A percentile compares a stretch with the other conserved stretches of the same genome.
These are phyloP conservation scores for Paracentrotus lividus DNA, from an alignment of 53 echinoderm and acorn worm genomes.

Conservation along the genomic window DNA sequence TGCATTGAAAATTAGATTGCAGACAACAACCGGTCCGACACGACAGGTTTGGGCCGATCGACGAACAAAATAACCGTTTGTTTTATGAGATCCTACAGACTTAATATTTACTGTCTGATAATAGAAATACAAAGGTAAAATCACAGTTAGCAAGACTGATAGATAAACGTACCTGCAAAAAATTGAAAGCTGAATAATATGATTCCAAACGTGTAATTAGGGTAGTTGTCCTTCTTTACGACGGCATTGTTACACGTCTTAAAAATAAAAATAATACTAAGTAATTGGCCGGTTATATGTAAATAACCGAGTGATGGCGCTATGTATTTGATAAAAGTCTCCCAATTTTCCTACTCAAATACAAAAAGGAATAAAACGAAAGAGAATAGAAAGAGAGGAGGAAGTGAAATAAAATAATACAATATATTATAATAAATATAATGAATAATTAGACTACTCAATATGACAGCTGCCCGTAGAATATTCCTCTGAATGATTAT, in stretches of 20 bases:
- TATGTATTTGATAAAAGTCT: neutral
- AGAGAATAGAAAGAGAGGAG: too few relatives aligned
- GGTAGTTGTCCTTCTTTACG: too few relatives aligned
- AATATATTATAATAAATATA: too few relatives aligned
- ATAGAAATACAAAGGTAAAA: neutral
- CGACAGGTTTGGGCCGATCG: neutral
- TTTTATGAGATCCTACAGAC: neutral
- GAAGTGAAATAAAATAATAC: too few relatives aligned
- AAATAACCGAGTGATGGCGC: slow-evolving; percentile 39
- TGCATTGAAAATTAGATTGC: neutral
- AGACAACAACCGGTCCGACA: too few relatives aligned
- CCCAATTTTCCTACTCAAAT: neutral
- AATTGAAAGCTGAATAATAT: neutral
- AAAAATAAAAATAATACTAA: neutral
- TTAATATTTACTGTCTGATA: neutral
- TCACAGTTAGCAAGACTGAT: neutral
- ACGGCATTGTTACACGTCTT: neutral
- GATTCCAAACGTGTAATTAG: slow-evolving; percentile 12
- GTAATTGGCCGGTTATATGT: neutral
- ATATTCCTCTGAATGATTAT: too few relatives aligned
- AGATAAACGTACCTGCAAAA: neutral
- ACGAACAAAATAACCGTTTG: slow-evolving; percentile 21
- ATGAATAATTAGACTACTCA: too few relatives aligned
- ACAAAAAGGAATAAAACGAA: too few relatives aligned
- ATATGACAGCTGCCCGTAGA: too few relatives aligned